A percentile compares a stretch with the other conserved stretches of the same genome.
phyloP scores from a whole-genome alignment of 2,113 vertebrate species.

The Protobothrops flavoviridis region DNA sequence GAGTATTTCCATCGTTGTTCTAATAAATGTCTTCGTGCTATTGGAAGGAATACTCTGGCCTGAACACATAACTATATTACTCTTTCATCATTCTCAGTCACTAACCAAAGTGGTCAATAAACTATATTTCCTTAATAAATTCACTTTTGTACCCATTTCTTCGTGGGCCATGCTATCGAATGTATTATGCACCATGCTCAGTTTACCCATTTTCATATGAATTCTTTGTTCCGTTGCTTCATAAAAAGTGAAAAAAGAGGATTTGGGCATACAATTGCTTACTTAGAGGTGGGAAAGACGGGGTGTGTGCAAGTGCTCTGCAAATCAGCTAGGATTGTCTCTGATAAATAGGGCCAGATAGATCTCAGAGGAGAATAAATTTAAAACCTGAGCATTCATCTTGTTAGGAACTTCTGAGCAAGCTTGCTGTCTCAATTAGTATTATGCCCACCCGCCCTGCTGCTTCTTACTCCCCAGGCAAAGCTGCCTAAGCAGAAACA shows the following conservation, averaged over 20 bases:
- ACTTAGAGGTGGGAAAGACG: not conserved
- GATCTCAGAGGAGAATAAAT: too few species aligned
- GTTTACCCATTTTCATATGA: not conserved
- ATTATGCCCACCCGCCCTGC: rapidly evolving
- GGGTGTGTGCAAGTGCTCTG: not conserved
- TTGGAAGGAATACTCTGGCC: rapidly evolving
- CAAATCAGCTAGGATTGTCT: not conserved
- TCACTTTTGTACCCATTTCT: not conserved
- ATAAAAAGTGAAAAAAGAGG: not conserved
- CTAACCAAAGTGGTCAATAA: not conserved
- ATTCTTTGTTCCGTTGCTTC: not conserved
- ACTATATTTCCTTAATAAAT: not conserved
- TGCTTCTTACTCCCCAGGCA: conserved; percentile 3
- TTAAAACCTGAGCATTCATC: too few species aligned
- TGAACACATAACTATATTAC: rapidly evolving
- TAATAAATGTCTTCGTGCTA: not conserved
- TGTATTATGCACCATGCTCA: not conserved
- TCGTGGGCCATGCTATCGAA: not conserved
- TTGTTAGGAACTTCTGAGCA: not conserved
- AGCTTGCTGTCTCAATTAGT: not conserved
- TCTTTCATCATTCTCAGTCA: not conserved
- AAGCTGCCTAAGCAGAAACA: not conserved
- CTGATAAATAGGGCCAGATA: not conserved
- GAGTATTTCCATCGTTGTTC: conserved; percentile 56
- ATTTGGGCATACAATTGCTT: not conserved